Conservation (phyloP, 2,888 invertebrate genomes). For the Drosophila paramelanica region DNA sequence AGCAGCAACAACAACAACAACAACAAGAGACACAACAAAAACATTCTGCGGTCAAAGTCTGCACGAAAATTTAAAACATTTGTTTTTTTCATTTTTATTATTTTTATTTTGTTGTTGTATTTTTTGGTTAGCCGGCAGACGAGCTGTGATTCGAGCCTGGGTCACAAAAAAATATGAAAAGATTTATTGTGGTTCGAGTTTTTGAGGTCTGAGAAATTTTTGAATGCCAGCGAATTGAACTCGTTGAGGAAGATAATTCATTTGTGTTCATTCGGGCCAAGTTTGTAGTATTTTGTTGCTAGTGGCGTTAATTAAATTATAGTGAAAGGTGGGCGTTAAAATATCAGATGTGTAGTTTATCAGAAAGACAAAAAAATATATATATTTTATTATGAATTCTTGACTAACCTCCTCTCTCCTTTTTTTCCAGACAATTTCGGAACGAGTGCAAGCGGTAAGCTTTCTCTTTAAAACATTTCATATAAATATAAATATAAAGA, state of each 20-base stretch:
- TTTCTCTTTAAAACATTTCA: conserved; percentile 33
- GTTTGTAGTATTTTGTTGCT: conserved; percentile 23
- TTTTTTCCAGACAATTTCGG: conserved; percentile 81
- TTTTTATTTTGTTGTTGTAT: conserved; percentile 8
- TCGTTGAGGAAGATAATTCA: conserved; percentile 63
- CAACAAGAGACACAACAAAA: conserved; percentile 9
- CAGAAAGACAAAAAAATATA: background rate
- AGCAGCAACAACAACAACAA: conserved; percentile 28
- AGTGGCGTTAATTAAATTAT: conserved; percentile 58
- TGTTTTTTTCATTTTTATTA: conserved; percentile 31
- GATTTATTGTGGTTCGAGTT: conserved; percentile 61
- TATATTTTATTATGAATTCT: conserved; percentile 8
- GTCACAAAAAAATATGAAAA: conserved; percentile 52
- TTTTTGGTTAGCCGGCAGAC: conserved; percentile 22
- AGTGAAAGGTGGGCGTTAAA: conserved; percentile 45
- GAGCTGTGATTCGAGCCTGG: conserved; percentile 38
- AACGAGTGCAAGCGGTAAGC: conserved; percentile 84
- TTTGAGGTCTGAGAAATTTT: conserved; percentile 60
- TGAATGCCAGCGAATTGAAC: conserved; percentile 41
- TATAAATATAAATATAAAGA: background rate
- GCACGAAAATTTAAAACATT: conserved; percentile 69
- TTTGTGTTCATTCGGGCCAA: conserved; percentile 20
- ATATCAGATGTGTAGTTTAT: conserved; percentile 12
- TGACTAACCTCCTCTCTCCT: conserved; percentile 38
- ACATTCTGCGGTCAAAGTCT: conserved; percentile 69